Percentiles rank a stretch among this genome's conserved stretches.
phyloP scores from a whole-genome alignment of 2,113 vertebrate species.

The Orycteropus afer region DNA sequence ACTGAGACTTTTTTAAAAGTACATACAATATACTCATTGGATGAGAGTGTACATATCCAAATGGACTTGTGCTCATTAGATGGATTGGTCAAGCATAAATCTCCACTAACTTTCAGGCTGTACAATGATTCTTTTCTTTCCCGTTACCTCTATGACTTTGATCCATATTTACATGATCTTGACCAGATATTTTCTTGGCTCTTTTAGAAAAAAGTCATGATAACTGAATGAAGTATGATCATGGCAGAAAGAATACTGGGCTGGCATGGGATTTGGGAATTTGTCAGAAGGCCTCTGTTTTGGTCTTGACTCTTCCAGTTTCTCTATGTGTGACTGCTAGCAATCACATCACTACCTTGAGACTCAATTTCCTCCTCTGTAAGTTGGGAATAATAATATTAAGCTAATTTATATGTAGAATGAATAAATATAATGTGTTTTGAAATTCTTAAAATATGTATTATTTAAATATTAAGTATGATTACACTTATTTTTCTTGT shows the following conservation, averaged over 20 bases:
- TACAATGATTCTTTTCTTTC: not conserved
- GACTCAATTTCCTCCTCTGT: not conserved
- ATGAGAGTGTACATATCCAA: too few relatives aligned
- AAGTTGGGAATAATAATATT: not conserved
- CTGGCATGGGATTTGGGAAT: accelerated
- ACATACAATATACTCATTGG: not conserved
- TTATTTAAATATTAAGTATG: not conserved
- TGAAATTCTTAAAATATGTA: not conserved
- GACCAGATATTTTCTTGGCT: not conserved
- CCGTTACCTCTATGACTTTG: not conserved
- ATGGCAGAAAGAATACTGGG: not conserved
- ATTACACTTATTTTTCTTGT: not conserved
- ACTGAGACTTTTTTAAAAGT: not conserved
- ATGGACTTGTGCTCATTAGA: not conserved
- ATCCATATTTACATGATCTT: not conserved
- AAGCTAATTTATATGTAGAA: not conserved
- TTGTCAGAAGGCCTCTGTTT: not conserved
- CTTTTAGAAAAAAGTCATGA: not conserved
- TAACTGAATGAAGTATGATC: not conserved
- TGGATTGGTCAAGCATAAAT: not conserved
- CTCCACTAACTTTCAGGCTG: not conserved
- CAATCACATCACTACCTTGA: not conserved
- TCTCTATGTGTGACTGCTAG: not conserved
- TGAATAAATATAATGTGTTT: not conserved
- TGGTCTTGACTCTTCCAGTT: accelerated